Evolutionary conservation across 2,888 invertebrate species (phyloP).

Genomic region (Macropis europaea): DNA sequence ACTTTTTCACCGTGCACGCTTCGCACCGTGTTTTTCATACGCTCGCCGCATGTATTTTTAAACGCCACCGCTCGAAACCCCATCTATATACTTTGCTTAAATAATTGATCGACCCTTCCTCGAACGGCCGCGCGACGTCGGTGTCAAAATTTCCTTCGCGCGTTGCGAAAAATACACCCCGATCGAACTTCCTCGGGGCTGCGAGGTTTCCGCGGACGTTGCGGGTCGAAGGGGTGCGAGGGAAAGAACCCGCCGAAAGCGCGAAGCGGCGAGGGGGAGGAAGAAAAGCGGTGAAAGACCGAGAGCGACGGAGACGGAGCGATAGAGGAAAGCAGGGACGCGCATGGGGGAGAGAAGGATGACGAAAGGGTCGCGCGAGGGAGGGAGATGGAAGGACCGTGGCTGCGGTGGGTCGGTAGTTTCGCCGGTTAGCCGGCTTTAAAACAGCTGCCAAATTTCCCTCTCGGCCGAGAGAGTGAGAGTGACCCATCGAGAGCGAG

Average conservation of each 20-base stretch:
- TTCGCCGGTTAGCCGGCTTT: slow-evolving; percentile 76
- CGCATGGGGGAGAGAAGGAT: slow-evolving; percentile 21
- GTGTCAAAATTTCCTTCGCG: too few relatives aligned
- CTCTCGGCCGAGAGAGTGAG: slow-evolving; percentile 78
- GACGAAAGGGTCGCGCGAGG: too few relatives aligned
- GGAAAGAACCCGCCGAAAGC: slow-evolving; percentile 30
- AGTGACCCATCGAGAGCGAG: slow-evolving; percentile 79
- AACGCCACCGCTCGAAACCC: background rate
- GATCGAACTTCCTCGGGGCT: too few relatives aligned
- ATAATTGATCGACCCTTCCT: background rate
- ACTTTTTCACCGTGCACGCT: background rate
- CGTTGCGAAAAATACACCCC: too few relatives aligned
- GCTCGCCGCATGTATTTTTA: background rate
- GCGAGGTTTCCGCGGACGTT: too few relatives aligned
- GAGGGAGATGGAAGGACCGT: slow-evolving; percentile 39
- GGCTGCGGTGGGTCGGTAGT: slow-evolving; percentile 60
- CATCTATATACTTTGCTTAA: background rate
- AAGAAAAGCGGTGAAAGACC: slow-evolving; percentile 16
- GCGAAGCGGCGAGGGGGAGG: slow-evolving; percentile 2
- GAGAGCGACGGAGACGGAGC: slow-evolving; percentile 1
- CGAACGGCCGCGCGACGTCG: background rate
- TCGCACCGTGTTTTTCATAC: background rate
- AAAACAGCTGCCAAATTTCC: slow-evolving; percentile 80
- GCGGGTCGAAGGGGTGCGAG: background rate
- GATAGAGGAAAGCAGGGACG: background rate